Base-by-base conservation (phyloP, 1,140 invertebrate species). In the Conus ventricosus region DNA sequence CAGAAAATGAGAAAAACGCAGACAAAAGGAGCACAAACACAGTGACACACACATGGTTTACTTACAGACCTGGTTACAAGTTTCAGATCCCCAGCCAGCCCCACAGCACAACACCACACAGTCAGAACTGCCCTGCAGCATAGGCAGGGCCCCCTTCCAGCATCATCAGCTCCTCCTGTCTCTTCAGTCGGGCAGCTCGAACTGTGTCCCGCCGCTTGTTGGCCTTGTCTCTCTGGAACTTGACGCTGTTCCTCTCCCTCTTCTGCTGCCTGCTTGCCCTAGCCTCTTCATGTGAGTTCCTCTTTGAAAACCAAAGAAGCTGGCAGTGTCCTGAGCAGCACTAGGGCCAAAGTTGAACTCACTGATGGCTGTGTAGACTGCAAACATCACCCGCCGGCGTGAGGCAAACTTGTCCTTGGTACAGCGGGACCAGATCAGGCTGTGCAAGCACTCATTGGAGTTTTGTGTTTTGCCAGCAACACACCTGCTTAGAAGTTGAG, bases 201-300 rank as follows among this genome's bases (percentile, higher is more conserved):
- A 39, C 39, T 1, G 39, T 39, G 39, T 39, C 39, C 39, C 39
- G 39, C 39, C 39, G 39, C 39, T 25, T 51, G n/a, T 25, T 51
- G n/a, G n/a, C n/a, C 76, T 80, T 3, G 76, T 80, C 5, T n/a
- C 76, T 80, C n/a, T 25, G n/a, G 39, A 17, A 80, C 76, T 27
- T 80, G n/a, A n/a, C 8, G n/a, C 76, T 5, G 76, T 80, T 80
- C n/a, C 39, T 51, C 76, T 1, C 13, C 3, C 76, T 80, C 76
- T 80, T 80, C 10, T 13, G 10, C 76, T 15, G 11, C 2, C 39
- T 5, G 76, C 10, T n/a, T 17, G n/a, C 76, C 76, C 76, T 13
- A 80, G 76, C 5, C 76, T 80, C n/a, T 25, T 80, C 76, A 80
- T 80, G 76, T 80, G 76, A 80, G 10, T 4, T 23, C n/a, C 76